phyloP scores from a whole-genome alignment of 2,113 vertebrate species.

The Erpornis zantholeuca region DNA sequence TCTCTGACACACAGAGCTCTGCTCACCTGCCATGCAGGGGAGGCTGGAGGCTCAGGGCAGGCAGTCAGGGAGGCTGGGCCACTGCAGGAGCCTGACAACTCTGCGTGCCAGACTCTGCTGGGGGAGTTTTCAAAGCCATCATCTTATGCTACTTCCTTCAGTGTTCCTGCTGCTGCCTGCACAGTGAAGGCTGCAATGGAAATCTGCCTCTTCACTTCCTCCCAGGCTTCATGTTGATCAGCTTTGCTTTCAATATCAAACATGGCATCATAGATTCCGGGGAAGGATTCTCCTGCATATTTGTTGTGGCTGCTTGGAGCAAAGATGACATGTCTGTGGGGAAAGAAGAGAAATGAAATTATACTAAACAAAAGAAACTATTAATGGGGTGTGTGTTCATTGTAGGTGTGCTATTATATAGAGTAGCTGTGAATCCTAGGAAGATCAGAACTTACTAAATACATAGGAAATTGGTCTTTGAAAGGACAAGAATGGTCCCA shows the following conservation, averaged over 20 bases:
- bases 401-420: not conserved
- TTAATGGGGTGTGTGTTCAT: rapidly evolving
- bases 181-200: conserved; percentile 88
- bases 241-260: conserved; percentile 82
- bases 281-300: conserved; percentile 90
- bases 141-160: conserved; percentile 70
- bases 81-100: not conserved
- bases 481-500: not conserved
- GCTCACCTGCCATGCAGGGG: not conserved
- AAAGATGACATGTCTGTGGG: conserved; percentile 86
- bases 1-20: not conserved
- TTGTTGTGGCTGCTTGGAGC: conserved; percentile 95
- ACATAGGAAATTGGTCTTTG: not conserved
- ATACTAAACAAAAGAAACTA: not conserved
- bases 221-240: conserved; percentile 78
- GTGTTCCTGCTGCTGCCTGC: conserved; percentile 84
- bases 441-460: not conserved
- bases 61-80: not conserved
- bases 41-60: not conserved
- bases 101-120: not conserved
- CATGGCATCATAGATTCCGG: conserved; percentile 90
- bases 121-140: not conserved
- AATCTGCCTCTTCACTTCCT: conserved; percentile 88
- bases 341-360: not conserved
- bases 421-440: not conserved